Base-by-base conservation (phyloP, 1,140 invertebrate species). In the Drosophila asahinai region DNA sequence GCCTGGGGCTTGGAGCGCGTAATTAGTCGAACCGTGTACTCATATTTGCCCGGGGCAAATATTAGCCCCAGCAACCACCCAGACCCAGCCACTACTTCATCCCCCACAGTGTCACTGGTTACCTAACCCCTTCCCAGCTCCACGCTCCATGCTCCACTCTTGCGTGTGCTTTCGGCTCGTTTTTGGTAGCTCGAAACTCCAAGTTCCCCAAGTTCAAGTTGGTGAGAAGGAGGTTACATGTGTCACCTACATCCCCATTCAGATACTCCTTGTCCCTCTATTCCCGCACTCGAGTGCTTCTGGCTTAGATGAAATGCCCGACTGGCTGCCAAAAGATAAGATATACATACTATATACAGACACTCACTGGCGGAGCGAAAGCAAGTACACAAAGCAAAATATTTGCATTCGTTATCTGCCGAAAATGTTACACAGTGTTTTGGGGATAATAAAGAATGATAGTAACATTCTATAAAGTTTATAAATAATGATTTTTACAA, bases 251-350 rank as follows among this genome's bases (percentile, higher is more conserved):
- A 54, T 45, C 12, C 30, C 48, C 62, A 45, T 22, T 51, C n/a
- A n/a, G 59, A 27, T 22, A 25, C n/a, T 14, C 9, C 60, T 5
- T 2, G 6, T 27, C 22, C 22, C 27, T 25, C 48, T 2, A 11
- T 38, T 14, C 17, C 42, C 40, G 57, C 40, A 59, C 57, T 63
- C 63, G 40, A 19, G 30, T 66, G 27, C 27, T 63, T 67, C 66
- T 40, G 62, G 36, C 36, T 19, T 36, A 73, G 71, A 74, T 74
- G 59, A 61, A 62, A 71, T 59, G 47, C 49, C 33, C 25, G 68
- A 49, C 71, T 74, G 71, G 30, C 57, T 40, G 71, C 40, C 67
- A 42, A 62, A 33, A 74, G 73, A 76, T 76, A 64, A 74, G 70
- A 64, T 64, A 54, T 63, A 60, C 36, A 66, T 19, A 66, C 42